phyloP scores from a whole-genome alignment of 2,888 invertebrate species.

The Cinara cedri region DNA sequence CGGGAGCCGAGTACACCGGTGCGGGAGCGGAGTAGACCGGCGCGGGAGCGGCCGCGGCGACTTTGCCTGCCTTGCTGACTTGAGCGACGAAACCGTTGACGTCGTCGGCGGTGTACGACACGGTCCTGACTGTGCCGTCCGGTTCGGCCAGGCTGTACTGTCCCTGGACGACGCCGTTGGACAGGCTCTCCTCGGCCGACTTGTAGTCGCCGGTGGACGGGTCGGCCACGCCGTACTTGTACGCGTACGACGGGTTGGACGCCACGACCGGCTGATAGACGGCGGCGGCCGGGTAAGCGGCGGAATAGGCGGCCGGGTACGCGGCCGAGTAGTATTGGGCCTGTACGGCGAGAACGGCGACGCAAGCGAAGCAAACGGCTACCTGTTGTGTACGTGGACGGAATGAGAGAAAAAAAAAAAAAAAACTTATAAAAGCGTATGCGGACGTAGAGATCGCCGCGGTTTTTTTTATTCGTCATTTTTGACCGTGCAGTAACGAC shows the following conservation, averaged over 20 bases:
- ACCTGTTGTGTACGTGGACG: constrained; percentile 17
- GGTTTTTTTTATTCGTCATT: no score
- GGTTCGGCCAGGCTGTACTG: constrained; percentile 60
- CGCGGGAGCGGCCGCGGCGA: constrained; percentile 55
- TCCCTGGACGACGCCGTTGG: constrained; percentile 60
- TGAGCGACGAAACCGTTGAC: constrained; percentile 61
- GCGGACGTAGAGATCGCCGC: no score
- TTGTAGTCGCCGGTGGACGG: constrained; percentile 61
- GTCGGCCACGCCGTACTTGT: constrained; percentile 61
- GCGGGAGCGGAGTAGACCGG: constrained; percentile 54
- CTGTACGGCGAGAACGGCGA: constrained; percentile 24
- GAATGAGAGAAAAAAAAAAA: no score
- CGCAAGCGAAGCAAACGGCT: constrained; percentile 40
- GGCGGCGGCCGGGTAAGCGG: constrained; percentile 47
- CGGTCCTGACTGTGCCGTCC: constrained; percentile 60
- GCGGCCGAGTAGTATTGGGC: constrained; percentile 37
- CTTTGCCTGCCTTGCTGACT: constrained; percentile 58
- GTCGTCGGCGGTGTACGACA: constrained; percentile 60
- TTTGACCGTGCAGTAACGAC: background rate
- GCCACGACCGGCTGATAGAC: constrained; percentile 58
- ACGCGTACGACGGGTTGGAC: constrained; percentile 60
- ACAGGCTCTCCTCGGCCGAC: constrained; percentile 60
- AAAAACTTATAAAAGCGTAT: no score
- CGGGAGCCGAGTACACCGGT: constrained; percentile 55
- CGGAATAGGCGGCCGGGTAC: constrained; percentile 20